Conservation (phyloP, 2,888 invertebrate species). For the Acanthacorydalis orientalis region DNA sequence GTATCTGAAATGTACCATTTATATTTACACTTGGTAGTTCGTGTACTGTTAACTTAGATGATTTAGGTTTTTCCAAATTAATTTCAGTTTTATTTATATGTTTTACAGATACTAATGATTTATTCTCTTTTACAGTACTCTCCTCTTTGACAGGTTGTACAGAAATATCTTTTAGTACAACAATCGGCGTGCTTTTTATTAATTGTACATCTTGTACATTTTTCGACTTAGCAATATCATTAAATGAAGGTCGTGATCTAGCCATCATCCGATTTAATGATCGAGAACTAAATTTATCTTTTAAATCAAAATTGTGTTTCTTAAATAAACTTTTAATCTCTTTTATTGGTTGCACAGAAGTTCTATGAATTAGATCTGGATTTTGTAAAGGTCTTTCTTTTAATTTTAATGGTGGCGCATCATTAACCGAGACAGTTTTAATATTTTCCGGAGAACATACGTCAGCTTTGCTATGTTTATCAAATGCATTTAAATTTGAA, state of each 20-base stretch:
- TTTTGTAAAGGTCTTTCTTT: neutral
- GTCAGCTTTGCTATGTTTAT: neutral
- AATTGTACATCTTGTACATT: too few relatives aligned
- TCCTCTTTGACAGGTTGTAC: too few relatives aligned
- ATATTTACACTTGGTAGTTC: neutral
- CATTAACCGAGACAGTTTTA: too few relatives aligned
- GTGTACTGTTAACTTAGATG: neutral
- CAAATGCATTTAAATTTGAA: neutral
- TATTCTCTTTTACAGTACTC: neutral
- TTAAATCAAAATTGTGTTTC: neutral
- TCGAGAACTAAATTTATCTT: too few relatives aligned
- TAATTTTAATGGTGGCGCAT: too few relatives aligned
- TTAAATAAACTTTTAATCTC: too few relatives aligned
- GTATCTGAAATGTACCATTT: neutral
- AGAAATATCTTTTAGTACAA: too few relatives aligned
- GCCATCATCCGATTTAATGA: too few relatives aligned
- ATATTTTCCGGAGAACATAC: neutral
- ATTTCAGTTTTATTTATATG: neutral
- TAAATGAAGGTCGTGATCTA: too few relatives aligned
- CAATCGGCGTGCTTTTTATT: too few relatives aligned
- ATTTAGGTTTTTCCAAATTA: neutral
- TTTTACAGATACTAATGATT: neutral
- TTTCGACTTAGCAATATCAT: too few relatives aligned
- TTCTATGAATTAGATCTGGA: neutral
- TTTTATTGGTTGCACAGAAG: too few relatives aligned